Evolutionary conservation across 2,797 vertebrate species (phyloP), one percentile per base, ranked within the genome.

Genomic region (Cryptoprocta ferox): DNA sequence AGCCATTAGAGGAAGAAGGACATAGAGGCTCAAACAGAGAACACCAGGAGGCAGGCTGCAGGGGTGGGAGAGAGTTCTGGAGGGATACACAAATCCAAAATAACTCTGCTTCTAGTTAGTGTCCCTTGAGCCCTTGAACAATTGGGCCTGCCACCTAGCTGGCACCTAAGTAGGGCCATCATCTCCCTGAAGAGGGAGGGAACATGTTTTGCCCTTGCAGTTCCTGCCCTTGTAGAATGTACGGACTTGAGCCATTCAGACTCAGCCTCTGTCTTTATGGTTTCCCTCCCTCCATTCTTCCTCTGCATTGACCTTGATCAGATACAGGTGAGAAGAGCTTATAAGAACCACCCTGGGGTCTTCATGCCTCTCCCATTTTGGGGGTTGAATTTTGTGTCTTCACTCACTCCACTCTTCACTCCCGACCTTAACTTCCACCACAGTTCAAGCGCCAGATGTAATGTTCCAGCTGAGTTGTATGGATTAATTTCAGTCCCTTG

Each of bases 401-500:
- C 42, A 45, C n/a, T 26, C 35, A 45, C 37, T 26, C 82, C 11
- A 42, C 53, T 70, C 65, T 71, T 30, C 73, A 28, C 39, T n/a
- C 79, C 80, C 37, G 5, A 66, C 85, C 73, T 42, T 2, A 12
- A 6, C 61, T 70, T 45, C 81, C 78, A 70, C 39, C 90, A 39
- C 48, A 21, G 45, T 61, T 45, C 66, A 19, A 61, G 50, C 90
- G 89, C 81, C 75, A 15, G 84, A 39, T 70, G 79, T 61, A 68
- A 45, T 24, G 53, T 81, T 63, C 50, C 94, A 61, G 92, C 92
- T 13, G 70, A 66, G 83, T 65, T 80, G 70, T 95, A 35, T 48
- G 80, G 84, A 76, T 75, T 76, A 66, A 90, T 94, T 96, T 96
- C 83, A 86, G 94, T 89, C 94, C 66, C 6, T 89, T 99, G 98